phyloP scores from a whole-genome alignment of 2,113 vertebrate species.

The Bubalus kerabau region DNA sequence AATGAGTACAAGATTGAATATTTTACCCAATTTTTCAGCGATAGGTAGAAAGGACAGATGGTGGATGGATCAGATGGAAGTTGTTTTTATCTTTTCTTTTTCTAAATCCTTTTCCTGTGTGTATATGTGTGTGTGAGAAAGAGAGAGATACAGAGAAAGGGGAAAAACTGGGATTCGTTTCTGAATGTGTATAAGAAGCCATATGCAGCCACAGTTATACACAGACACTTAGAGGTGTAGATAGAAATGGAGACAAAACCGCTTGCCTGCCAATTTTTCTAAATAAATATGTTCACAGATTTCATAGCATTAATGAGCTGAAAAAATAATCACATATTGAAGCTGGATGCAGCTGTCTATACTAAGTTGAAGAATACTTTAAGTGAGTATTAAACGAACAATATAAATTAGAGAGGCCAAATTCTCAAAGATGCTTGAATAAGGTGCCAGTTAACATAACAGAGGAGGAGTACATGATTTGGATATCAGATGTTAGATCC shows the following conservation, averaged over 20 bases:
- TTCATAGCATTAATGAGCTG: constrained; percentile 64
- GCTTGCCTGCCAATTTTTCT: constrained; percentile 54
- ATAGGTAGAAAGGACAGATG: constrained; percentile 37
- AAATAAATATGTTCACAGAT: constrained; percentile 62
- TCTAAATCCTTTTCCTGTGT: constrained; percentile 26
- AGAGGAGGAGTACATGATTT: background rate
- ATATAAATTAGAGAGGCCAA: background rate
- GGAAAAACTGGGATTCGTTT: background rate
- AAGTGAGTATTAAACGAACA: constrained; percentile 40
- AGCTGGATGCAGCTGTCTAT: constrained; percentile 27
- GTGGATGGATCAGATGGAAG: constrained; percentile 33
- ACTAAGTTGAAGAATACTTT: constrained; percentile 38
- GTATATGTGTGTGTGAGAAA: background rate
- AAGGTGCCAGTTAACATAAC: background rate
- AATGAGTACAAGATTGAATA: background rate
- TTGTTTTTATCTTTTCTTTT: constrained; percentile 44
- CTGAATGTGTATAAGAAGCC: constrained; percentile 33
- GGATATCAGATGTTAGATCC: background rate
- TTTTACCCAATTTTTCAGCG: constrained; percentile 40
- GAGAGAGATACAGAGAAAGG: background rate
- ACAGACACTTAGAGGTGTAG: constrained; percentile 39
- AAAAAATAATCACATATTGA: constrained; percentile 50
- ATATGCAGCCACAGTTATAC: constrained; percentile 43
- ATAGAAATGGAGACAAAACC: constrained; percentile 42
- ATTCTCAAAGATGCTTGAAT: constrained; percentile 21